Conservation (phyloP, 2,888 invertebrate genomes). For the Harpalus rubripes region DNA sequence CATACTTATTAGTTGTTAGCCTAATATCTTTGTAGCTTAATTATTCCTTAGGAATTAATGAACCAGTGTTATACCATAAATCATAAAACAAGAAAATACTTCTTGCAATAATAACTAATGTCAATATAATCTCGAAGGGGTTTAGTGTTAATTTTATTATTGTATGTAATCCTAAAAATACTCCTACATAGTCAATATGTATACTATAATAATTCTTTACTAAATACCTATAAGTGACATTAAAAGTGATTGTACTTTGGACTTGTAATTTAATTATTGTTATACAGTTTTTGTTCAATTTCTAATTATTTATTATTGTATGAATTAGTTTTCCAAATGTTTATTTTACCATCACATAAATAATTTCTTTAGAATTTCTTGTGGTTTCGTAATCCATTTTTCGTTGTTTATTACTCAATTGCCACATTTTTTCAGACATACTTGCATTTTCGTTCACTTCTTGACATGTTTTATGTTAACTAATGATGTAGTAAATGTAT, state of each 20-base stretch:
- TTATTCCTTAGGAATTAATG: too few relatives aligned
- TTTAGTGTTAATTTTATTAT: too few relatives aligned
- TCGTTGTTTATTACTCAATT: not conserved
- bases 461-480: not conserved
- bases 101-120: too few relatives aligned
- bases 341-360: conserved; percentile 41
- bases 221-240: not conserved
- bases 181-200: not conserved
- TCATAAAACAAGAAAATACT: too few relatives aligned
- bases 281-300: conserved; percentile 11
- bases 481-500: not conserved
- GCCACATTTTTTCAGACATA: not conserved
- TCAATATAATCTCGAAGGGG: too few relatives aligned
- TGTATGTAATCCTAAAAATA: not conserved
- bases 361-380: conserved; percentile 23
- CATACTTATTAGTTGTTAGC: too few relatives aligned
- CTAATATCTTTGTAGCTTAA: too few relatives aligned
- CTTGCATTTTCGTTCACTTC: not conserved
- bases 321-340: conserved; percentile 15
- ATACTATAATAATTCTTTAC: not conserved
- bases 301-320: conserved; percentile 46
- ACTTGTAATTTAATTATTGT: conserved; percentile 21
- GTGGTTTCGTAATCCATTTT: not conserved
- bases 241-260: conserved; percentile 1
- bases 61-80: too few relatives aligned